Evolutionary conservation across 2,113 vertebrate species (phyloP), one percentile per base, ranked within the genome.

Genomic region (Accipiter virgatus): DNA sequence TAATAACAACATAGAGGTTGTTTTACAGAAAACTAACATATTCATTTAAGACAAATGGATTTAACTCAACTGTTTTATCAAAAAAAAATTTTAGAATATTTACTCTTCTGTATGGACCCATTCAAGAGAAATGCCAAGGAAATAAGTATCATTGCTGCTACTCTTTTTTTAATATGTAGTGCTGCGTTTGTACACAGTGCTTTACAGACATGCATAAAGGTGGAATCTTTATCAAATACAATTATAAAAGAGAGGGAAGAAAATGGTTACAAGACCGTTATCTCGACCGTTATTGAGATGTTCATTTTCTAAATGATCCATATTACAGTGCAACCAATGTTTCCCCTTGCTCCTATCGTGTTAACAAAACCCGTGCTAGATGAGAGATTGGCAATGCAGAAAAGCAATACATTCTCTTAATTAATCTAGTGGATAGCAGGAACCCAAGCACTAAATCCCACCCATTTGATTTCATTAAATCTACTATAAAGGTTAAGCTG

Each of bases 391-490:
- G 67, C 88, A 86, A 11, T 70, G 62, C 89, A 96, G 81, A 90
- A 93, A 94, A 96, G 79, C 84, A 96, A 29, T 91, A 84, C 86
- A 97, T 96, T 97, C 97, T 96, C 92, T 95, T 94, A 96, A 95
- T 97, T 97, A 96, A 96, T 97, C 73, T 97, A 88, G 81, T 73
- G 71, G 86, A 88, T 65, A 84, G 77, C 92, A 80, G 67, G 85
- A 95, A 94, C 78, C 93, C 84, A 77, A 96, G 81, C 82, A 77
- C 67, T 95, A 97, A 97, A 97, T 96, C 95, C 75, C 90, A 96
- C 93, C 68, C 88, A 90, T 95, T 53, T 92, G 66, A 88, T 97
- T 97, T 97, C 83, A 92, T 92, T 92, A 88, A 95, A 96, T 91
- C 86, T 82, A 84, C 86, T 89, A 26, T 88, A 89, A 95, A 84